A percentile compares a stretch with the other conserved stretches of the same genome.
phyloP scores from a whole-genome alignment of 2,797 vertebrate genomes.

The Alcedo atthis region DNA sequence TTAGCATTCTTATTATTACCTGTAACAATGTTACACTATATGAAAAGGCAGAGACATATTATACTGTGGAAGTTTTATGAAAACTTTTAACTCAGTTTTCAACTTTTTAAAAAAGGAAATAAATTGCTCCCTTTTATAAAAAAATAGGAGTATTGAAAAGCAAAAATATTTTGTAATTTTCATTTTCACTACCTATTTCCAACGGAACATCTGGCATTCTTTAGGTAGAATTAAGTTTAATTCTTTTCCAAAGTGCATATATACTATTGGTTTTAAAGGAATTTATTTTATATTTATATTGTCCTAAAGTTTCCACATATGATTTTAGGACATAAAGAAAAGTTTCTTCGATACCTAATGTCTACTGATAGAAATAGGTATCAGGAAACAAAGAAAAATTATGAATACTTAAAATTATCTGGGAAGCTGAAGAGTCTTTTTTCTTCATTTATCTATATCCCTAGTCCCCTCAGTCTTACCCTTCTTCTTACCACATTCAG shows the following conservation, averaged over 20 bases:
- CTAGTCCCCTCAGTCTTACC: accelerated
- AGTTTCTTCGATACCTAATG: not conserved
- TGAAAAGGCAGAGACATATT: not conserved
- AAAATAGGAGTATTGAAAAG: not conserved
- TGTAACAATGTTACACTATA: not conserved
- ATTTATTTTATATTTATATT: not conserved
- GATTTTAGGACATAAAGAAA: not conserved
- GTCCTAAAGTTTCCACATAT: not conserved
- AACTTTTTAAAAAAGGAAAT: not conserved
- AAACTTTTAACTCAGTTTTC: not conserved
- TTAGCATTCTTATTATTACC: not conserved
- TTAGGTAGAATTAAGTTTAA: not conserved
- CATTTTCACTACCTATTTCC: not conserved
- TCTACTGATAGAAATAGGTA: not conserved
- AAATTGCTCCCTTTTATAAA: not conserved
- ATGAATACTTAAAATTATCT: not conserved
- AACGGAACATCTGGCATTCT: not conserved
- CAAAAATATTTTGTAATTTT: not conserved
- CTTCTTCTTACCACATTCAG: not conserved
- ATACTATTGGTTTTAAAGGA: not conserved
- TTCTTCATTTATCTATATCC: not conserved
- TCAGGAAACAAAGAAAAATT: not conserved
- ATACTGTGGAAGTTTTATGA: not conserved
- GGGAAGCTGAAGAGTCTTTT: not conserved
- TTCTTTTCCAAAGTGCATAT: not conserved